Base-by-base conservation (phyloP, 2,888 invertebrate species). In the Exephanes ischioxanthus region DNA sequence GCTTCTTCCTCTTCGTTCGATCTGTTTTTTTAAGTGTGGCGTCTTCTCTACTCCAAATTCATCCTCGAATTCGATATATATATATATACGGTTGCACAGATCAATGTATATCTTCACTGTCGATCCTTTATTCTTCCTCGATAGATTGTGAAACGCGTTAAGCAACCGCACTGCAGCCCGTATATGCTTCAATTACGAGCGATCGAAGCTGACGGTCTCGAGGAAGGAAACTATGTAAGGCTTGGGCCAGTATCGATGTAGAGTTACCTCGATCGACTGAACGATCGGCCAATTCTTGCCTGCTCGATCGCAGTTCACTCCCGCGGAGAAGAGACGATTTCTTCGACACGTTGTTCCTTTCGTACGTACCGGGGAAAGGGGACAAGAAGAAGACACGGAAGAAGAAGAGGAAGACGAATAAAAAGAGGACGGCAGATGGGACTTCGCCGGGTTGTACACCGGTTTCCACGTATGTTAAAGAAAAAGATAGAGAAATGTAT, bases 301-400 rank as follows among this genome's bases (percentile, higher is more conserved):
- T 33, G 72, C 63, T 48, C 63, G 53, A 51, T 58, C 45, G 26
- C 19, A 61, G 26, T 30, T 66, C 73, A 73, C 26, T 67, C 22
- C 63, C 73, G 76, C 45, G 16, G 75, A 67, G 72, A 83, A 72
- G 63, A 78, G 81, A 78, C 75, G 70, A 81, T 73, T 63, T 48
- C 71, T 41, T 76, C 73, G 81, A 82, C 82, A 51, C 75, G 82
- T 85, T 85, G 79, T 85, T 85, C 71, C 85, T 85, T 85, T 85
- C 85, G 78, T 82, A 82, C 85, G 53, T 79, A 81, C 30, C 75
- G 85, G 77, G 82, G 79, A 82, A 85, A 82, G 82, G 82, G 79
- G 79, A 79, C 82, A 79, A 82, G 80, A 84, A 84, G 77, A 81
- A 73, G 73, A 68, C 68, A 70, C 70, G 45, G 76, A 80, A 76